These are phyloP conservation scores for Gymnocypris eckloni DNA, from an alignment of 2,797 vertebrate species.

Conservation along the genomic window DNA sequence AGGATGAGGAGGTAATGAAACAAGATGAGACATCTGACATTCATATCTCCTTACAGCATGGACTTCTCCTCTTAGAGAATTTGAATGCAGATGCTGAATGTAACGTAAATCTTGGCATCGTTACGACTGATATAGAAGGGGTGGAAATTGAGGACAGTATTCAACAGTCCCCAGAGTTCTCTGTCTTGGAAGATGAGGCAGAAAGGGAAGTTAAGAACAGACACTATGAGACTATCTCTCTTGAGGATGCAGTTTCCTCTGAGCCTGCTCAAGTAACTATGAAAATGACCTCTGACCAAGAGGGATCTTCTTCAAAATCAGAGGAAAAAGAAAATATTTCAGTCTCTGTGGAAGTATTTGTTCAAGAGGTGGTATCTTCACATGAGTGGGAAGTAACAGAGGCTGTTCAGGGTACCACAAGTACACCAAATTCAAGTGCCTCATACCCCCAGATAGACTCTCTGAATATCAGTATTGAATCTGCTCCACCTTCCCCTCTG, in stretches of 20 bases:
- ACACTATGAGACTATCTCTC: slow-evolving; percentile 66
- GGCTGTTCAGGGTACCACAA: slow-evolving; percentile 57
- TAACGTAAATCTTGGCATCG: slow-evolving; percentile 32
- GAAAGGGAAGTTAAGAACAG: slow-evolving; percentile 58
- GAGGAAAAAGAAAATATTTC: slow-evolving; percentile 62
- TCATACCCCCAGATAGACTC: slow-evolving; percentile 29
- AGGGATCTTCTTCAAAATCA: slow-evolving; percentile 56
- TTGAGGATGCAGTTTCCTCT: slow-evolving; percentile 60
- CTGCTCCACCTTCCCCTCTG: slow-evolving; percentile 59
- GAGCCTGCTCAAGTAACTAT: slow-evolving; percentile 53
- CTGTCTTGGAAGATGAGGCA: slow-evolving; percentile 48
- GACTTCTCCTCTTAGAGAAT: slow-evolving; percentile 60
- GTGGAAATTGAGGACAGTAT: slow-evolving; percentile 20
- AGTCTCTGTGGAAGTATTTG: slow-evolving; percentile 55
- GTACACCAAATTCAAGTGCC: slow-evolving; percentile 68
- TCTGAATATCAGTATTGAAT: slow-evolving; percentile 47
- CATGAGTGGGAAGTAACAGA: slow-evolving; percentile 40
- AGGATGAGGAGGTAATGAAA: slow-evolving; percentile 57
- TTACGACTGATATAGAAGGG: slow-evolving; percentile 31
- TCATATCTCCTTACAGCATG: slow-evolving; percentile 41
- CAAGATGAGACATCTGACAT: slow-evolving; percentile 39
- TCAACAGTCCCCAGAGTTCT: slow-evolving; percentile 32
- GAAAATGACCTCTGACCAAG: slow-evolving; percentile 59
- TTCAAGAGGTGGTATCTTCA: slow-evolving; percentile 55
- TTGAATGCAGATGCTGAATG: slow-evolving; percentile 62